A percentile compares a stretch with the other conserved stretches of the same genome.
These are phyloP conservation scores for Eupithecia dodoneata DNA, from an alignment of 2,888 invertebrate genomes.

Conservation along the genomic window DNA sequence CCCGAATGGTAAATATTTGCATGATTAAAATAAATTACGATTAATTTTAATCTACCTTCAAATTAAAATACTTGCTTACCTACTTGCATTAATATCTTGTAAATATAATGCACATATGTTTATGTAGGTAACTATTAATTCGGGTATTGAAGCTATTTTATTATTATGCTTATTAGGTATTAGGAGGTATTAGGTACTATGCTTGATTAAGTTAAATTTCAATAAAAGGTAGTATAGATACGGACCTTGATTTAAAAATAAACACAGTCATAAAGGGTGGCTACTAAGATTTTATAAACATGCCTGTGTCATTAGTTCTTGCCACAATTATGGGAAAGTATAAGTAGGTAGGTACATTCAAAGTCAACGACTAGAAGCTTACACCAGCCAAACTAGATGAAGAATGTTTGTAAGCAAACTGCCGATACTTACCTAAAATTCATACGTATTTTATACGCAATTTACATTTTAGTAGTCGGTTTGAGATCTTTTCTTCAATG, in stretches of 20 bases:
- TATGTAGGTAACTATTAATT: neutral
- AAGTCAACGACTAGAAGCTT: neutral
- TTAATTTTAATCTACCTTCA: neutral
- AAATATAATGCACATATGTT: neutral
- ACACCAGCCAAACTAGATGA: too few relatives aligned
- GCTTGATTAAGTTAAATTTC: neutral
- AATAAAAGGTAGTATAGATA: too few relatives aligned
- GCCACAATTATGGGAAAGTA: neutral
- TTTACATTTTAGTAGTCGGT: too few relatives aligned
- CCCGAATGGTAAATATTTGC: slow-evolving; percentile 78
- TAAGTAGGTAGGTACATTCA: neutral
- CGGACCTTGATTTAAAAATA: neutral
- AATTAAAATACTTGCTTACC: neutral
- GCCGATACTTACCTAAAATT: too few relatives aligned
- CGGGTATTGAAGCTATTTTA: neutral
- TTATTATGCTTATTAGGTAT: neutral
- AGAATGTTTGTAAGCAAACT: too few relatives aligned
- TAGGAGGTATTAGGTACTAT: too few relatives aligned
- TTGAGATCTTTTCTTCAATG: too few relatives aligned
- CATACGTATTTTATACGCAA: too few relatives aligned
- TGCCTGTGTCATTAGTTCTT: neutral
- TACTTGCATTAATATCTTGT: neutral
- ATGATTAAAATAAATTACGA: neutral
- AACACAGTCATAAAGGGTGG: neutral
- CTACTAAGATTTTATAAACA: neutral